phyloP scores from a whole-genome alignment of 2,797 vertebrate species.

The Ibycter americanus region DNA sequence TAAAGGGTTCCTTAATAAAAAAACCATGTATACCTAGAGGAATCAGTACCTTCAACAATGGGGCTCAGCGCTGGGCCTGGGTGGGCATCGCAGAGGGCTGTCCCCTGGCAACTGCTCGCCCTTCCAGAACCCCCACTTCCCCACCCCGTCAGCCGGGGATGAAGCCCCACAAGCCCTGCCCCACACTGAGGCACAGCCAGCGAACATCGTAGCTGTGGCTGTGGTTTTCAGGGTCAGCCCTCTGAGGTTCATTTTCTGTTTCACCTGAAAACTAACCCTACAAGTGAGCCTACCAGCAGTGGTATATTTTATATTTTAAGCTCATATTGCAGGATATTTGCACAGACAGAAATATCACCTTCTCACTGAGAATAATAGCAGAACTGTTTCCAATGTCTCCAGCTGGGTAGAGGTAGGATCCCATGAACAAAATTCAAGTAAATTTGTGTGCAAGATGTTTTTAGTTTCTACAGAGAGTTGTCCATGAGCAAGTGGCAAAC shows the following conservation, averaged over 20 bases:
- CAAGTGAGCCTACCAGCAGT: background rate
- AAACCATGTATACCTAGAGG: background rate
- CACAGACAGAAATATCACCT: background rate
- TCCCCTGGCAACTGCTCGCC: background rate
- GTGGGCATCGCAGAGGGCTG: background rate
- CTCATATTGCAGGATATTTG: background rate
- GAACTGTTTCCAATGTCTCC: background rate
- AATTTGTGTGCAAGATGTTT: background rate
- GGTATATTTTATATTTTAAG: background rate
- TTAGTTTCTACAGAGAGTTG: background rate
- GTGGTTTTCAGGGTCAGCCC: background rate
- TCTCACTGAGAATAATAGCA: background rate
- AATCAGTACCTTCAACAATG: fast-evolving
- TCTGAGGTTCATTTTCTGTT: background rate
- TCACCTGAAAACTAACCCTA: background rate
- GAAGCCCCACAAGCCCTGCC: fast-evolving
- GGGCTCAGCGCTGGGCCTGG: background rate
- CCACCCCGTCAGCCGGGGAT: fast-evolving
- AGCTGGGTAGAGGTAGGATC: background rate
- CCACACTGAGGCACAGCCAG: background rate
- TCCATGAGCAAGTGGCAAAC: background rate
- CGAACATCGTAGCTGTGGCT: background rate
- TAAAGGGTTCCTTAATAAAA: background rate
- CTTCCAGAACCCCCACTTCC: background rate
- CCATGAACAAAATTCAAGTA: background rate